Percentiles rank a stretch among this genome's conserved stretches.
Conservation (phyloP, 2,797 vertebrate species). For the Aselliscus stoliczkanus region DNA sequence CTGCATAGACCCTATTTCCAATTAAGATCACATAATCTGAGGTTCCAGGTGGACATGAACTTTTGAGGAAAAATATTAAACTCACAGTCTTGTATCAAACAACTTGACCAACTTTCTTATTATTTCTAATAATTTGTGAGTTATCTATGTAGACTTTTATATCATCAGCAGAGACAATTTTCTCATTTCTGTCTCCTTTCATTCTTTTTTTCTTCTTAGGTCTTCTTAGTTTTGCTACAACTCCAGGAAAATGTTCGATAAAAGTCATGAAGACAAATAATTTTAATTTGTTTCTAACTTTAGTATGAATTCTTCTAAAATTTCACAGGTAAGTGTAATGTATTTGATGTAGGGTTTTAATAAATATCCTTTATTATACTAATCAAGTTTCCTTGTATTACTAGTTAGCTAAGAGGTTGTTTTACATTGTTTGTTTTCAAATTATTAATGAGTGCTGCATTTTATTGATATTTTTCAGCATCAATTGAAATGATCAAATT, state of each 20-base stretch:
- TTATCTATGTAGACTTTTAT: not conserved
- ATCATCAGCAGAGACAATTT: not conserved
- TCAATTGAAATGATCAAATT: not conserved
- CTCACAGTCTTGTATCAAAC: not conserved
- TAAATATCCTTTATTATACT: not conserved
- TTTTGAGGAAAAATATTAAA: not conserved
- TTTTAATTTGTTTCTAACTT: not conserved
- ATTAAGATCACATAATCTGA: not conserved
- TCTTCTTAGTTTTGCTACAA: not conserved
- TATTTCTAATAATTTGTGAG: not conserved
- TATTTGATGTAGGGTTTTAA: not conserved
- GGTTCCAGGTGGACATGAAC: not conserved
- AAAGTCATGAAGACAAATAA: not conserved
- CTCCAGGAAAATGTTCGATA: not conserved
- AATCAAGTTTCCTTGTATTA: not conserved
- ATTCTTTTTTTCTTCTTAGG: not conserved
- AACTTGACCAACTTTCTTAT: not conserved
- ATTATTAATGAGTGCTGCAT: not conserved
- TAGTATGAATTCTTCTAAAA: not conserved
- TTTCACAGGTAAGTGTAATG: not conserved
- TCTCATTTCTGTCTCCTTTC: not conserved
- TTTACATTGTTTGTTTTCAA: not conserved
- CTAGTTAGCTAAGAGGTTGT: not conserved
- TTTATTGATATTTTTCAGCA: not conserved
- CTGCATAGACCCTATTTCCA: not conserved